Conservation (phyloP, 2,888 invertebrate species). For the Pachydiplax longipennis region DNA sequence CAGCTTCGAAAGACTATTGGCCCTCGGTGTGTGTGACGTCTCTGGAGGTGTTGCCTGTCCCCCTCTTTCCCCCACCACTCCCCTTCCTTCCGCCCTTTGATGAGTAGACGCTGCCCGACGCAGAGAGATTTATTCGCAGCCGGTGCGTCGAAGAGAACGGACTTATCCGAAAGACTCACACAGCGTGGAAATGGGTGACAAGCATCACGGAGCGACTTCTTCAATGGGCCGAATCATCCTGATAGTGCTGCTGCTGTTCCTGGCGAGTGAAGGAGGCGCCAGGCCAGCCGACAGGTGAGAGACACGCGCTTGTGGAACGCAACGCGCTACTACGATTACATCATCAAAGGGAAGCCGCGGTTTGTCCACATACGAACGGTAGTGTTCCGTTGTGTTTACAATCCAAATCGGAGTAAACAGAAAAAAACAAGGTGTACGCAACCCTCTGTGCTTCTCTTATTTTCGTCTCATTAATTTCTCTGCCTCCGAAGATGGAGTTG, state of each 20-base stretch:
- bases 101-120: not conserved
- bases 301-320: not conserved
- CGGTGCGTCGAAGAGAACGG: not conserved
- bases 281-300: not conserved
- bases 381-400: too few species aligned
- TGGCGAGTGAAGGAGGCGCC: not conserved
- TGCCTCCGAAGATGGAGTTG: too few species aligned
- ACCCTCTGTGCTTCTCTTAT: too few species aligned
- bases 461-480: too few species aligned
- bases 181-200: not conserved
- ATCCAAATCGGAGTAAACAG: too few species aligned
- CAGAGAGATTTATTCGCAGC: not conserved
- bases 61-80: not conserved
- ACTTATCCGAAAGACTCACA: not conserved
- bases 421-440: too few species aligned
- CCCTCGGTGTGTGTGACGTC: not conserved
- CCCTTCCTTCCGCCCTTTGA: not conserved
- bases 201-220: not conserved
- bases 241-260: not conserved
- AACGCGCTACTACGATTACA: not conserved
- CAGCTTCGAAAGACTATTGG: not conserved
- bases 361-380: too few species aligned
- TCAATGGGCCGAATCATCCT: not conserved
- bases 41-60: not conserved
- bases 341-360: not conserved